phyloP scores from a whole-genome alignment of 2,888 invertebrate species.

The Bellardia bayeri region DNA sequence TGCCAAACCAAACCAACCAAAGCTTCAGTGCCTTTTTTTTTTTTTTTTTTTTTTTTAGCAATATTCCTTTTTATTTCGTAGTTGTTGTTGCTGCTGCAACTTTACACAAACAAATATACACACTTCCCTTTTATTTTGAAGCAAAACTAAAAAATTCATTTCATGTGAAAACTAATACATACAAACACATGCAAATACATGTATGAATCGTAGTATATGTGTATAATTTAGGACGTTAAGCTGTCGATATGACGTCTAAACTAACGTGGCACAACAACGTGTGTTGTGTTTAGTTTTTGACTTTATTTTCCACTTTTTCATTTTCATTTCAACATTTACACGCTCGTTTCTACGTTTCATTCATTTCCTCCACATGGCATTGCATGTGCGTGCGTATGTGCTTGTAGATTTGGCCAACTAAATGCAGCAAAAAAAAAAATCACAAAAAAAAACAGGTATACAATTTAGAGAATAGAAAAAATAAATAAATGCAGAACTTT shows the following conservation, averaged over 20 bases:
- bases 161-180: not conserved
- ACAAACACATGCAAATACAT: slow-evolving; percentile 22
- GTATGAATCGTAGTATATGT: slow-evolving; percentile 31
- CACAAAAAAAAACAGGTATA: slow-evolving; percentile 50
- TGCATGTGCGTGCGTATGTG: slow-evolving; percentile 72
- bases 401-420: slow-evolving; percentile 74
- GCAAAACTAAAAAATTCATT: slow-evolving; percentile 37
- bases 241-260: slow-evolving; percentile 72
- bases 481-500: slow-evolving; percentile 21
- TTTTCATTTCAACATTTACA: slow-evolving; percentile 8
- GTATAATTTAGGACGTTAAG: slow-evolving; percentile 69
- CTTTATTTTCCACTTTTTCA: slow-evolving; percentile 63
- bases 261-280: slow-evolving; percentile 70
- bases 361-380: slow-evolving; percentile 22
- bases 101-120: slow-evolving; percentile 62
- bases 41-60: slow-evolving; percentile 51
- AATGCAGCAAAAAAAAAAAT: slow-evolving; percentile 27
- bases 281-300: slow-evolving; percentile 65
- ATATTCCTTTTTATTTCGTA: slow-evolving; percentile 54
- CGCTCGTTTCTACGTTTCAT: not conserved
- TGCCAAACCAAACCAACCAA: slow-evolving; percentile 62
- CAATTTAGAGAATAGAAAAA: slow-evolving; percentile 55
- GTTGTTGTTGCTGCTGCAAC: slow-evolving; percentile 63
- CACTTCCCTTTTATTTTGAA: slow-evolving; percentile 52
- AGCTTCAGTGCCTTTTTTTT: slow-evolving; percentile 39